Conservation (phyloP, 2,797 vertebrate species). For the Lophius americanus region DNA sequence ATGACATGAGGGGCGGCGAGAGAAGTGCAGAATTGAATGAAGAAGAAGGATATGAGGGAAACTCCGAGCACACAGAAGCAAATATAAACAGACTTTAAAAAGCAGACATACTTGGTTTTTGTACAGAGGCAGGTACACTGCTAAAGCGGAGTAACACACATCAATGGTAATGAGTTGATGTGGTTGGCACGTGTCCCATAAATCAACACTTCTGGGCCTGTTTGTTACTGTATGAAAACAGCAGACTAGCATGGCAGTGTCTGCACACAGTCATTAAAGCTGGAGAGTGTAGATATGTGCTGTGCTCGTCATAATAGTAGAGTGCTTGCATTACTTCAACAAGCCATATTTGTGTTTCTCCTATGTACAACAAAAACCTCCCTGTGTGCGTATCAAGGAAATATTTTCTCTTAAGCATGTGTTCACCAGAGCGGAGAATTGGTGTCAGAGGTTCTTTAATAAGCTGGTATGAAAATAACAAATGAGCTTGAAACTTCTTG, state of each 20-base stretch:
- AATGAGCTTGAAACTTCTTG: too few relatives aligned
- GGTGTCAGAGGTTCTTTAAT: neutral
- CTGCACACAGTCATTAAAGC: constrained; percentile 22
- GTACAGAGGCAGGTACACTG: constrained; percentile 30
- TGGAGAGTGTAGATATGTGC: constrained; percentile 14
- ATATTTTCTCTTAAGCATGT: neutral
- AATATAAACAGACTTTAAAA: constrained; percentile 38
- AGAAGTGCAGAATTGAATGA: constrained; percentile 27
- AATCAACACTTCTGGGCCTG: constrained; percentile 54
- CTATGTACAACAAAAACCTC: constrained; percentile 29
- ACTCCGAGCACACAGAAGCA: constrained; percentile 39
- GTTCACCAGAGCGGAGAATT: constrained; percentile 1
- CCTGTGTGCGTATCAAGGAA: constrained; percentile 13
- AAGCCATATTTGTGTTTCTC: constrained; percentile 4
- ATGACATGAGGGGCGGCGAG: neutral
- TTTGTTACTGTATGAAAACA: constrained; percentile 43
- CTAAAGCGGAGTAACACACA: constrained; percentile 31
- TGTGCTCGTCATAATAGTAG: constrained; percentile 37
- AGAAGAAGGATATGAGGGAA: constrained; percentile 36
- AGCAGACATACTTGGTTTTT: constrained; percentile 49
- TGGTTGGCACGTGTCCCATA: constrained; percentile 6
- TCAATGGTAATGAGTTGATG: constrained; percentile 18
- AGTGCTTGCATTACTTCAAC: constrained; percentile 27
- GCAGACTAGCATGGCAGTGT: constrained; percentile 10
- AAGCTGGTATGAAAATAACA: too few relatives aligned